These are phyloP conservation scores for Zalophus californianus DNA, from an alignment of 2,797 vertebrate genomes.

Conservation along the genomic window DNA sequence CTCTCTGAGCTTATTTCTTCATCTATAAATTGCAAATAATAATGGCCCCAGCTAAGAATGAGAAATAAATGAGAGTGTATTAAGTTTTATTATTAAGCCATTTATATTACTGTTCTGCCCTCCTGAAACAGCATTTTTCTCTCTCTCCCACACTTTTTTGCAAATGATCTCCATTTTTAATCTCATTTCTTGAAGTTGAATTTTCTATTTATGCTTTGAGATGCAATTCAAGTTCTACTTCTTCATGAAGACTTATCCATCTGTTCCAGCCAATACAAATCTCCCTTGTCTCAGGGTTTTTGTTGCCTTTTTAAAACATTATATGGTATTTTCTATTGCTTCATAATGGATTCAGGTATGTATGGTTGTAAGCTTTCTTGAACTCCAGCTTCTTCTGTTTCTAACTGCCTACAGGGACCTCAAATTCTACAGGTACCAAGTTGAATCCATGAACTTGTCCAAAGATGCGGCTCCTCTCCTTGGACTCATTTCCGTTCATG, in stretches of 20 bases:
- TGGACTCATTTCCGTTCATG: background rate
- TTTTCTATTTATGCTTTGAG: background rate
- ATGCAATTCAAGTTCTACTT: background rate
- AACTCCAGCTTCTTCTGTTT: background rate
- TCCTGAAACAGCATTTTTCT: background rate
- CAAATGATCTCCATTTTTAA: background rate
- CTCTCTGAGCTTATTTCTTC: background rate
- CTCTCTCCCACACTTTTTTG: background rate
- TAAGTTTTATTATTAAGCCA: constrained; percentile 30
- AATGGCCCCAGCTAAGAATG: background rate
- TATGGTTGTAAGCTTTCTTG: background rate
- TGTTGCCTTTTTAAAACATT: background rate
- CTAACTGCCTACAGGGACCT: background rate
- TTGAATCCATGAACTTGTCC: background rate
- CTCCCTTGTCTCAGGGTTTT: background rate
- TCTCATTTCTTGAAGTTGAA: background rate
- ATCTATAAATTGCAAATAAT: constrained; percentile 2
- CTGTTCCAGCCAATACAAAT: background rate
- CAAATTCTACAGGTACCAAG: background rate
- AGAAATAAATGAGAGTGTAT: background rate
- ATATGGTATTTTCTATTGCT: background rate
- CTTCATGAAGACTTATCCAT: background rate
- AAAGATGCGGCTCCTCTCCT: background rate
- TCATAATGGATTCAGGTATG: background rate
- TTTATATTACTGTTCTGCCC: background rate